Percentiles rank a stretch among this genome's conserved stretches.
Evolutionary conservation across 2,797 vertebrate species (phyloP).

Genomic region (Mionectes olivaceus): DNA sequence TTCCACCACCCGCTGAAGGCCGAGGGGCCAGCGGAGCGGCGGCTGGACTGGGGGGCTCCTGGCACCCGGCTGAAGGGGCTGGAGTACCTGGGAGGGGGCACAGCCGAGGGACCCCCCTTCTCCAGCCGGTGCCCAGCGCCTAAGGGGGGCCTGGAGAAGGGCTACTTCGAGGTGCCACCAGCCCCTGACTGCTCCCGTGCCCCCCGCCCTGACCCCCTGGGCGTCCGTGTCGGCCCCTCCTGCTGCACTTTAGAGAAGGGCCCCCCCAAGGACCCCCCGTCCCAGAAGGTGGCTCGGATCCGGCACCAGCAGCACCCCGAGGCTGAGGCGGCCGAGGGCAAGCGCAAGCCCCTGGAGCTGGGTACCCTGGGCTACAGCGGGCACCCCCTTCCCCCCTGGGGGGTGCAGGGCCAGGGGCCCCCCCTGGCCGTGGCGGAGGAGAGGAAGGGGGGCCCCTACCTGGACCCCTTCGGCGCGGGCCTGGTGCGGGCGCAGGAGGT

Average conservation of each 20-base stretch:
- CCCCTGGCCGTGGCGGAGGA: slow-evolving; percentile 76
- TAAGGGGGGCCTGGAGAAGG: slow-evolving; percentile 83
- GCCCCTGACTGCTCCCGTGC: slow-evolving; percentile 90
- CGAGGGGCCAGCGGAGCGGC: slow-evolving; percentile 88
- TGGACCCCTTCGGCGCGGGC: slow-evolving; percentile 85
- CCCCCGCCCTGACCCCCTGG: slow-evolving; percentile 71
- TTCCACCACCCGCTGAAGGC: slow-evolving; percentile 83
- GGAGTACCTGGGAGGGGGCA: slow-evolving; percentile 78
- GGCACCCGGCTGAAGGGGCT: slow-evolving; percentile 83
- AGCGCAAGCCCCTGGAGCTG: slow-evolving; percentile 89
- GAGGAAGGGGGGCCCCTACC: slow-evolving; percentile 85
- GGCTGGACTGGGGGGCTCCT: slow-evolving; percentile 85
- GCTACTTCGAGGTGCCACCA: slow-evolving; percentile 85
- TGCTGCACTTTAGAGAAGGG: slow-evolving; percentile 91
- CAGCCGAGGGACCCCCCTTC: slow-evolving; percentile 78
- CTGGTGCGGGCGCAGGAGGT: slow-evolving; percentile 74
- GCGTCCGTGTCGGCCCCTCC: slow-evolving; percentile 75
- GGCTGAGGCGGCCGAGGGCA: slow-evolving; percentile 79
- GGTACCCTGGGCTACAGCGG: slow-evolving; percentile 85
- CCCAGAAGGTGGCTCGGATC: slow-evolving; percentile 94
- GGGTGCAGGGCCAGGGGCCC: slow-evolving; percentile 76
- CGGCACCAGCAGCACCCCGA: slow-evolving; percentile 93
- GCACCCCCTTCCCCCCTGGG: slow-evolving; percentile 81
- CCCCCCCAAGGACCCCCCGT: slow-evolving; percentile 66
- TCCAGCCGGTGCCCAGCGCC: slow-evolving; percentile 81